Base-by-base conservation (phyloP, 2,113 vertebrate genomes). In the Procapra przewalskii region DNA sequence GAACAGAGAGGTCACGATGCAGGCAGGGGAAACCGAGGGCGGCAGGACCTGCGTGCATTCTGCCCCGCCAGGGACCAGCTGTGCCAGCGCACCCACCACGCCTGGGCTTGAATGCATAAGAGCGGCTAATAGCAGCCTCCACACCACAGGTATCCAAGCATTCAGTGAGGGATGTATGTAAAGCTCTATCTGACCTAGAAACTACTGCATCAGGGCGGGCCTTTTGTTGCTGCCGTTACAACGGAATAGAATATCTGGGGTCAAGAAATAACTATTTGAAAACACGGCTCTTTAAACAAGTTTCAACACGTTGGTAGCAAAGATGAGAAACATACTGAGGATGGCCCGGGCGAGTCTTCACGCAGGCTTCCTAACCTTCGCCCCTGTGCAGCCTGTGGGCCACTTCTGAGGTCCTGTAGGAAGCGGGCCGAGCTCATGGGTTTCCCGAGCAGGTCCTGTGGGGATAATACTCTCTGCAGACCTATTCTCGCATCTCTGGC, bases 151-250 rank as follows among this genome's bases (percentile, higher is more conserved):
- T 11, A 21, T 29, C 36, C 7, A 54, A 17, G 91, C 36, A n/a
- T 25, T 43, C 36, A 6, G 10, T 29, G 33, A 50, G 23, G 6
- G 33, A 13, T 40, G 2, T 0, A 6, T 3, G 11, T 3, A 6
- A 50, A 91, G 77, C 3, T 0, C 57, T 82, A 4, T 19, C 60
- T 43, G 48, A 55, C 52, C 17, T 2, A 77, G 83, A 55, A 71
- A n/a, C 8, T 16, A 29, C 62, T 31, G 6, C 10, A 48, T 75
- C 25, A 6, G 21, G 40, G 31, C 12, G 1, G 48, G 64, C 16
- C 64, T 27, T 36, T 75, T 29, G 10, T 5, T 80, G 21, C 4
- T 16, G 43, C 11, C 0, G 33, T 40, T 59, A 36, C 3, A 23
- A 94, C 2, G 17, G 60, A 40, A 50, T 59, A 36, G 43, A 50